Base-by-base conservation (phyloP, 2,797 vertebrate genomes). In the Pachyuromys duprasi region DNA sequence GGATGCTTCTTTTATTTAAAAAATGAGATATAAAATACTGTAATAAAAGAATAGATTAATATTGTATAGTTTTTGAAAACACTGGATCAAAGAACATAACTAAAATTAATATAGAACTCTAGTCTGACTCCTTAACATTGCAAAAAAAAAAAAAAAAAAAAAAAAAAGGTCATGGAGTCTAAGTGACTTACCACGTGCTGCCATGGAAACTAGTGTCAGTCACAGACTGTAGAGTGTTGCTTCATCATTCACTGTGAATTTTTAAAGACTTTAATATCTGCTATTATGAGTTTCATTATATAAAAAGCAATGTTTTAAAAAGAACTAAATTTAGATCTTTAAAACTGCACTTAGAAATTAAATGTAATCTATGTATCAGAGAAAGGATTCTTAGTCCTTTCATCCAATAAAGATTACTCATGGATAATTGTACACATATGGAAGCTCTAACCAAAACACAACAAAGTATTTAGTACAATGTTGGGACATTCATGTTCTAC, bases 271-370 rank as follows among this genome's bases (percentile, higher is more conserved):
- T 69, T 78, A 49, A 2, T 11, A 36, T 79, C 33, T 79, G 36
- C 9, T 69, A 20, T 22, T 63, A 63, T 18, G 86, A 67, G 81
- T 42, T 3, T 80, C 90, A 45, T 83, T 67, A 72, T 81, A 11
- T n/a, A 31, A 20, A 53, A 83, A 94, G 49, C 26, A 90, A 63
- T 55, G 76, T 36, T 75, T 57, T 78, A 84, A 90, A 81, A 91
- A 87, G 78, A 13, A 69, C 24, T 60, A 95, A 31, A 24, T 92
- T 84, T 33, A 65, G 15, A 55, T 76, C 8, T 93, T 93, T 89
- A 94, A 90, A 49, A 60, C 0, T 79, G 31, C 69, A 86, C 24
- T 83, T 60, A 89, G 33, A 49, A 93, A 69, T 53, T 82, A 63
- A 91, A 42, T 91, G 24, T 2, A 42, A 87, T 80, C 12, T 24